Evolutionary conservation across 64 coral and sea anemone genomes (phyloP).

Genomic region (Dendrophyllia cribrosa): DNA sequence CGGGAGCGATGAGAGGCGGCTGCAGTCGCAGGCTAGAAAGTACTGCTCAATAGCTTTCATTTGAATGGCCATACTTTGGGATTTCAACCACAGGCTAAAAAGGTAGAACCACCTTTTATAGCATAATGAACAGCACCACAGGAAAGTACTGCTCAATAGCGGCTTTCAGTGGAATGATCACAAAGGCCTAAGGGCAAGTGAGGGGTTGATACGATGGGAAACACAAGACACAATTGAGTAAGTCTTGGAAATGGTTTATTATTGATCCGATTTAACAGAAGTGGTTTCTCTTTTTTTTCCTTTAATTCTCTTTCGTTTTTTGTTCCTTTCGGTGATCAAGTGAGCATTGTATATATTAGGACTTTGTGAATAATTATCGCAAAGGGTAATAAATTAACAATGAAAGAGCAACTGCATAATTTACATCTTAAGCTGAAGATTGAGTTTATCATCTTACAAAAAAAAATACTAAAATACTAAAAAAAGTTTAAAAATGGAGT

Average conservation of each 20-base stretch:
- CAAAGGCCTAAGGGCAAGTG: too few species aligned
- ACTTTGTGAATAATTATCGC: slow-evolving; percentile 40
- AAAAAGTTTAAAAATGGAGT: not conserved
- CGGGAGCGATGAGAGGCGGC: too few species aligned
- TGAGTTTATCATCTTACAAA: not conserved
- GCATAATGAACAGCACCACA: too few species aligned
- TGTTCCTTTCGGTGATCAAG: not conserved
- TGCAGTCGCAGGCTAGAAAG: too few species aligned
- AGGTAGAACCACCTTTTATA: too few species aligned
- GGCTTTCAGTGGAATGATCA: too few species aligned
- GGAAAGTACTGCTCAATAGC: too few species aligned
- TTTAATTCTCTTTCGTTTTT: not conserved
- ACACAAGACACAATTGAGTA: too few species aligned
- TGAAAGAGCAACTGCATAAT: slow-evolving; percentile 4
- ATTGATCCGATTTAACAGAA: not conserved
- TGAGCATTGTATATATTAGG: slow-evolving; percentile 45
- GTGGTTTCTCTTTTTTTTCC: not conserved
- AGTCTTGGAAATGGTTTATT: not conserved
- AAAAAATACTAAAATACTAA: not conserved
- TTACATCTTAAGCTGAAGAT: slow-evolving; percentile 13
- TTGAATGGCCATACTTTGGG: too few species aligned
- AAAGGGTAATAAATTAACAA: slow-evolving; percentile 47
- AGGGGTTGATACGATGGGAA: too few species aligned
- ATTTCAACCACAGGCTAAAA: too few species aligned
- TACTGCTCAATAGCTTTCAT: too few species aligned